Percentiles rank a stretch among this genome's conserved stretches.
Conservation (phyloP, 2,888 invertebrate species). For the Morpho achilles region DNA sequence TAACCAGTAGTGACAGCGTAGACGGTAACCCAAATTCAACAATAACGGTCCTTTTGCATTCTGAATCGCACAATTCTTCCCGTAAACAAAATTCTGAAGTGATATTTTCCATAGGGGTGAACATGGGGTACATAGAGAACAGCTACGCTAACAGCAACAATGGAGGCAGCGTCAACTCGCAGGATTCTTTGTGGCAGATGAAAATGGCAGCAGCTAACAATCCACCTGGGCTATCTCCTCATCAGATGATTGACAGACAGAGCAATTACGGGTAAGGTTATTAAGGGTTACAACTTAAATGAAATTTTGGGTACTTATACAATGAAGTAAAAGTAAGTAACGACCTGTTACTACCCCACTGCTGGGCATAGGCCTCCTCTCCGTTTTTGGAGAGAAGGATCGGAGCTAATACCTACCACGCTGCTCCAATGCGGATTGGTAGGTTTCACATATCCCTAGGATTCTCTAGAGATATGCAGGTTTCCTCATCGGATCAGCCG, state of each 20-base stretch:
- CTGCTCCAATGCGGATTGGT: no score
- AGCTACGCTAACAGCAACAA: slow-evolving; percentile 96
- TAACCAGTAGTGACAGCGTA: slow-evolving; percentile 45
- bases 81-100: slow-evolving; percentile 13
- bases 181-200: slow-evolving; percentile 96
- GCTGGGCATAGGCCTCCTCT: no score
- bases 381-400: no score
- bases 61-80: slow-evolving; percentile 18
- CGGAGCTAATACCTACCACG: no score
- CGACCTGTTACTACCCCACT: no score
- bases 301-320: no score
- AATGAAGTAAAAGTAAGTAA: no score
- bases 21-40: slow-evolving; percentile 43
- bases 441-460: no score
- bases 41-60: slow-evolving; percentile 28
- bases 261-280: slow-evolving; percentile 80
- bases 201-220: slow-evolving; percentile 90
- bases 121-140: slow-evolving; percentile 94
- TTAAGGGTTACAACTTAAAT: no score
- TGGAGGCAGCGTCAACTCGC: slow-evolving; percentile 96
- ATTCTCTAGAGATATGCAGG: no score
- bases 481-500: no score
- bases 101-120: slow-evolving; percentile 80
- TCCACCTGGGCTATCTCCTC: slow-evolving; percentile 76
- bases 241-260: slow-evolving; percentile 81